phyloP scores from a whole-genome alignment of 2,113 vertebrate genomes.

The Gopherus flavomarginatus region DNA sequence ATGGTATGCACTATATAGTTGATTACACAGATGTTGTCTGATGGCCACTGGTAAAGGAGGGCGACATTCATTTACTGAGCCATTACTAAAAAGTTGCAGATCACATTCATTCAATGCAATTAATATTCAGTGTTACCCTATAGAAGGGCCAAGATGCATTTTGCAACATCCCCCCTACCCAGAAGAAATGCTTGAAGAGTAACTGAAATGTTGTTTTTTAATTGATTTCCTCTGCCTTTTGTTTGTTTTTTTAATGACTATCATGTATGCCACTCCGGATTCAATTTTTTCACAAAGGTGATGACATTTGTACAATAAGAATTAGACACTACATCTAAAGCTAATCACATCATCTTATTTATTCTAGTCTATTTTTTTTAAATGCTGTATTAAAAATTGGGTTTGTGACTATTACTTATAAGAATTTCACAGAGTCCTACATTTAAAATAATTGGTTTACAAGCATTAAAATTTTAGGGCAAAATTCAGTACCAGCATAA shows the following conservation, averaged over 20 bases:
- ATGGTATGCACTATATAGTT: fast-evolving
- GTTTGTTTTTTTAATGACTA: neutral
- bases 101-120: neutral
- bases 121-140: neutral
- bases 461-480: neutral
- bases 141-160: neutral
- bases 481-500: neutral
- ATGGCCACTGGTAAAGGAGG: neutral
- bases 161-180: neutral
- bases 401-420: neutral
- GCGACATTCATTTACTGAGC: neutral
- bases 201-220: neutral
- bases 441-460: neutral
- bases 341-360: neutral
- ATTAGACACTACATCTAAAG: neutral
- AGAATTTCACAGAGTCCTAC: neutral
- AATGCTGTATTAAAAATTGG: neutral
- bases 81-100: neutral
- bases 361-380: neutral
- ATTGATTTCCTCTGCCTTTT: neutral
- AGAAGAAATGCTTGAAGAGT: neutral
- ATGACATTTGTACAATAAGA: neutral
- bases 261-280: neutral
- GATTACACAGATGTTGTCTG: neutral
- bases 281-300: neutral